A percentile compares a stretch with the other conserved stretches of the same genome.
Conservation (phyloP, 2,888 invertebrate species). For the Anoplius nigerrimus region DNA sequence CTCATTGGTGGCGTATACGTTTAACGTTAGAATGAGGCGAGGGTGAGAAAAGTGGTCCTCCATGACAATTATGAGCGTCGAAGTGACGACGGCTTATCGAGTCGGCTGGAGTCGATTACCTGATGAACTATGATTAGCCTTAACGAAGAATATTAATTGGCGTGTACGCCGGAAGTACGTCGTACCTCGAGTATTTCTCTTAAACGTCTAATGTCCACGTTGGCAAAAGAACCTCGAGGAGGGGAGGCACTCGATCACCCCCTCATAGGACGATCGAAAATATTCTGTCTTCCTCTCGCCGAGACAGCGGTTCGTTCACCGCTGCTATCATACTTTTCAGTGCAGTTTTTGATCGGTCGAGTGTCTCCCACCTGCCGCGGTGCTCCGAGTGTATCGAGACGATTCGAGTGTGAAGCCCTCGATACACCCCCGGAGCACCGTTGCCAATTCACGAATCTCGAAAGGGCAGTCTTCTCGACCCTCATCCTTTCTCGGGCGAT, state of each 20-base stretch:
- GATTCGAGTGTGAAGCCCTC: slow-evolving; percentile 7
- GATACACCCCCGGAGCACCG: too few relatives aligned
- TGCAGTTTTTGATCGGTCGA: slow-evolving; percentile 12
- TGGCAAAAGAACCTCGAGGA: slow-evolving; percentile 9
- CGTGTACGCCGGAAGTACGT: slow-evolving; percentile 18
- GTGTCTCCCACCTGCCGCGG: slow-evolving; percentile 5
- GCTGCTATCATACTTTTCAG: slow-evolving; percentile 1
- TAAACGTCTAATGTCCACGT: slow-evolving; percentile 6
- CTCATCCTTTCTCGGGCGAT: slow-evolving; percentile 1
- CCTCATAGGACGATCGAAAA: slow-evolving; percentile 5
- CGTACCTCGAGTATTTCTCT: slow-evolving; percentile 23
- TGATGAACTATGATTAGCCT: slow-evolving; percentile 20
- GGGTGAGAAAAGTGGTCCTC: background rate
- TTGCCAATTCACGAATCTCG: slow-evolving; percentile 11
- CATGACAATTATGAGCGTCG: too few relatives aligned
- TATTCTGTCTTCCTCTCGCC: background rate
- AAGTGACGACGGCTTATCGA: slow-evolving; percentile 2
- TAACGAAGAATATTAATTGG: slow-evolving; percentile 17
- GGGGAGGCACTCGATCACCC: background rate
- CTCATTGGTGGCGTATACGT: background rate
- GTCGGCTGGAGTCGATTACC: slow-evolving; percentile 13
- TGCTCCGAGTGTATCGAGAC: slow-evolving; percentile 7
- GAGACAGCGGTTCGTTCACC: too few relatives aligned
- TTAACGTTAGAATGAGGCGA: background rate
- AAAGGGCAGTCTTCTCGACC: slow-evolving; percentile 11